Percentiles rank a stretch among this genome's conserved stretches.
Conservation (phyloP, 2,113 vertebrate species). For the Macquaria ambigua region DNA sequence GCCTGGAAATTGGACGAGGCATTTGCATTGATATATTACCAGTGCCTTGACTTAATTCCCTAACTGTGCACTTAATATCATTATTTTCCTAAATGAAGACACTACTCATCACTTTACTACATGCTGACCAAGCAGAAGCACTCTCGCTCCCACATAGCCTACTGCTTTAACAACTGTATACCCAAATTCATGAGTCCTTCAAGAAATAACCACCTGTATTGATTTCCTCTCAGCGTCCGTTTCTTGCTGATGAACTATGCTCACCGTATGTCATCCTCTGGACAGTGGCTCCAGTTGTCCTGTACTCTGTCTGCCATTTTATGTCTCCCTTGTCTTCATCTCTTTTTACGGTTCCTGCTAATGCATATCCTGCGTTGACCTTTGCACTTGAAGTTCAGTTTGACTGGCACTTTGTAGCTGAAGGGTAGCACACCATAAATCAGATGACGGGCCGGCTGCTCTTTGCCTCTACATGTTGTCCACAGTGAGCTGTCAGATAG, state of each 20-base stretch:
- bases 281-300: constrained; percentile 71
- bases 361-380: constrained; percentile 47
- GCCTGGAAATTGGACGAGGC: not conserved
- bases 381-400: constrained; percentile 39
- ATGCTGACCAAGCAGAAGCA: constrained; percentile 5
- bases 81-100: not conserved
- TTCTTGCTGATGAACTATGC: constrained; percentile 34
- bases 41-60: not conserved
- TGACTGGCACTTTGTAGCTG: constrained; percentile 51
- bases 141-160: not conserved
- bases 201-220: constrained; percentile 43
- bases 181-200: constrained; percentile 2
- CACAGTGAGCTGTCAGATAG: constrained; percentile 28
- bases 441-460: constrained; percentile 17
- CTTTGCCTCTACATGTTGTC: constrained; percentile 22
- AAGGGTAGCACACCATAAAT: constrained; percentile 39
- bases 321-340: constrained; percentile 33
- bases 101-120: not conserved
- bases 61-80: not conserved
- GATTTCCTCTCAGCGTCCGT: constrained; percentile 53
- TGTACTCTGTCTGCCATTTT: constrained; percentile 56
- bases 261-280: constrained; percentile 50
- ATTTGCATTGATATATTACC: not conserved
- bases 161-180: not conserved
- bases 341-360: constrained; percentile 46